These are phyloP conservation scores for Catocala sponsa DNA, from an alignment of 2,888 invertebrate genomes.

Conservation along the genomic window DNA sequence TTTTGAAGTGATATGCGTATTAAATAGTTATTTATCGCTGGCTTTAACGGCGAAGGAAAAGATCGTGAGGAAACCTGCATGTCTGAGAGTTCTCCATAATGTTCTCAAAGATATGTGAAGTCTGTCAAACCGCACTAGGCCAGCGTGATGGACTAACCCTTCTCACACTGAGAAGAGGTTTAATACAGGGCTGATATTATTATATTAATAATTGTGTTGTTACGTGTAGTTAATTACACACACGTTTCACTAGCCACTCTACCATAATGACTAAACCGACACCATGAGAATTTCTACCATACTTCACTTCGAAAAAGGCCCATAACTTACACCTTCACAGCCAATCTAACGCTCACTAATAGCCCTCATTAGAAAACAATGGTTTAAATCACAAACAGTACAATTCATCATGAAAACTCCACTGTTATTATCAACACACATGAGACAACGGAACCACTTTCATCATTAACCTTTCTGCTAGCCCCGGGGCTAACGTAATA, in stretches of 20 bases:
- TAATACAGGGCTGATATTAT: too few species aligned
- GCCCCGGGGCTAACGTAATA: slow-evolving; percentile 55
- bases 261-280: neutral
- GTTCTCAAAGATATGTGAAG: too few species aligned
- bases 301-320: neutral
- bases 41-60: too few species aligned
- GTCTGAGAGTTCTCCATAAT: too few species aligned
- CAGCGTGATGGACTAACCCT: too few species aligned
- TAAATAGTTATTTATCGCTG: too few species aligned
- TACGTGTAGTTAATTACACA: neutral
- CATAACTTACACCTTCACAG: neutral
- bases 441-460: slow-evolving; percentile 62
- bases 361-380: slow-evolving; percentile 40
- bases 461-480: slow-evolving; percentile 66
- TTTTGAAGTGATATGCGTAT: too few species aligned
- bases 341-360: slow-evolving; percentile 9
- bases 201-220: too few species aligned
- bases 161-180: too few species aligned
- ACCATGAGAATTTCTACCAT: neutral
- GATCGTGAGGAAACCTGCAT: too few species aligned
- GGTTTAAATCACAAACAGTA: slow-evolving; percentile 14
- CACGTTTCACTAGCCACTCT: neutral
- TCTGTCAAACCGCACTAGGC: too few species aligned
- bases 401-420: slow-evolving; percentile 37
- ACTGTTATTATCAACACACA: slow-evolving; percentile 30